Evolutionary conservation across 2,888 invertebrate species (phyloP).

Genomic region (Metacarcinus magister): DNA sequence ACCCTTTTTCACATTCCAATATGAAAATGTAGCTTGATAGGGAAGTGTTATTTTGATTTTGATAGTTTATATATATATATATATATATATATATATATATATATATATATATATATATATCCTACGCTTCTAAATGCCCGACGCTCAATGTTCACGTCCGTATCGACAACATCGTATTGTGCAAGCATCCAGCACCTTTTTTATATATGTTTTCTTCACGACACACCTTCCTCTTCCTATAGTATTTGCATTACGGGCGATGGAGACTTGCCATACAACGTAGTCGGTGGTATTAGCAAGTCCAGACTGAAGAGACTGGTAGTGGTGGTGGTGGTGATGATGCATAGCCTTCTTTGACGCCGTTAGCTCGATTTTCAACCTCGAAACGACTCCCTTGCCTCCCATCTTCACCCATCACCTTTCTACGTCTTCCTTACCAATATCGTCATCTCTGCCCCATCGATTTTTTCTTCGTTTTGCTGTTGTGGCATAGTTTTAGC

Average conservation of each 20-base stretch:
- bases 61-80: too few species aligned
- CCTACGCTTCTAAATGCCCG: neutral
- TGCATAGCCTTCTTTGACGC: slow-evolving; percentile 43
- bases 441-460: neutral
- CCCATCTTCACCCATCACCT: neutral
- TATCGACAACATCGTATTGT: neutral
- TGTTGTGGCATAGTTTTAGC: neutral
- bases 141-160: neutral
- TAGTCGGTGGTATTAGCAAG: neutral
- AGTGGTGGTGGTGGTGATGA: neutral
- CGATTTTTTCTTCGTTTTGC: neutral
- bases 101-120: too few species aligned
- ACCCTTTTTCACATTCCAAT: too few species aligned
- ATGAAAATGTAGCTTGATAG: too few species aligned
- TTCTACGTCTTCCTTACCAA: neutral
- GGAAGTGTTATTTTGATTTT: too few species aligned
- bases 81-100: too few species aligned
- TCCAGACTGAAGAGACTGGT: neutral
- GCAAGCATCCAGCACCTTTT: neutral
- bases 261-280: neutral
- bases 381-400: slow-evolving; percentile 18
- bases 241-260: neutral
- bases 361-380: slow-evolving; percentile 45
- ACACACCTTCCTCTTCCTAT: neutral
- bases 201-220: neutral